Evolutionary conservation across 2,797 vertebrate genomes (phyloP).

Genomic region (Schizopygopsis malacanthus): DNA sequence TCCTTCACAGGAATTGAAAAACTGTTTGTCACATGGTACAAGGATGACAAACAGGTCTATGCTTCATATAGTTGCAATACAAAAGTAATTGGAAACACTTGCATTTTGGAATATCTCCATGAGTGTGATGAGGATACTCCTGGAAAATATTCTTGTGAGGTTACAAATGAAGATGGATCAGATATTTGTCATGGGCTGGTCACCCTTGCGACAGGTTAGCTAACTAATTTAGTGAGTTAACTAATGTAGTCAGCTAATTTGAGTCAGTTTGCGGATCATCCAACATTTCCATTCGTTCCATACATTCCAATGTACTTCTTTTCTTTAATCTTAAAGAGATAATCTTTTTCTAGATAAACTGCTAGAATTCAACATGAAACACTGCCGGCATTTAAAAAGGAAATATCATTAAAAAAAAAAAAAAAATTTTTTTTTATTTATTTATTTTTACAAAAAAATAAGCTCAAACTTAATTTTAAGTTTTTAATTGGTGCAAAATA

Average conservation of each 20-base stretch:
- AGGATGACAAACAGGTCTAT: slow-evolving; percentile 88
- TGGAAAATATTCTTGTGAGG: slow-evolving; percentile 86
- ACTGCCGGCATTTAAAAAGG: not conserved
- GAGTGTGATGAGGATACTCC: slow-evolving; percentile 79
- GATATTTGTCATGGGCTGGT: slow-evolving; percentile 85
- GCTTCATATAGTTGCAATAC: slow-evolving; percentile 75
- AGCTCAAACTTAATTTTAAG: slow-evolving; percentile 64
- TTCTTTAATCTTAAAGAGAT: slow-evolving; percentile 63
- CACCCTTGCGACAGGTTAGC: slow-evolving; percentile 81
- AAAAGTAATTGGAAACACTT: slow-evolving; percentile 68
- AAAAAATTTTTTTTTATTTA: too few relatives aligned
- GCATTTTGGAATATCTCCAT: slow-evolving; percentile 85
- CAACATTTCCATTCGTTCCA: not conserved
- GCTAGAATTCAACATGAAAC: slow-evolving; percentile 86
- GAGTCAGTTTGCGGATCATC: not conserved
- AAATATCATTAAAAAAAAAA: not conserved
- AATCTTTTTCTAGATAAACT: slow-evolving; percentile 88
- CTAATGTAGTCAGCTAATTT: slow-evolving; percentile 13
- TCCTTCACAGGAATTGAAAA: slow-evolving; percentile 84
- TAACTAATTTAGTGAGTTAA: slow-evolving; percentile 34
- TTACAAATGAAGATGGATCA: slow-evolving; percentile 85
- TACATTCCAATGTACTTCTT: slow-evolving; percentile 58
- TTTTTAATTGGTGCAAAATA: slow-evolving; percentile 74
- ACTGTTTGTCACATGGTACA: slow-evolving; percentile 86
- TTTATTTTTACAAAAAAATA: slow-evolving; percentile 66